phyloP scores from a whole-genome alignment of 1,140 invertebrate species.

The Diplogasteroides magnus region DNA sequence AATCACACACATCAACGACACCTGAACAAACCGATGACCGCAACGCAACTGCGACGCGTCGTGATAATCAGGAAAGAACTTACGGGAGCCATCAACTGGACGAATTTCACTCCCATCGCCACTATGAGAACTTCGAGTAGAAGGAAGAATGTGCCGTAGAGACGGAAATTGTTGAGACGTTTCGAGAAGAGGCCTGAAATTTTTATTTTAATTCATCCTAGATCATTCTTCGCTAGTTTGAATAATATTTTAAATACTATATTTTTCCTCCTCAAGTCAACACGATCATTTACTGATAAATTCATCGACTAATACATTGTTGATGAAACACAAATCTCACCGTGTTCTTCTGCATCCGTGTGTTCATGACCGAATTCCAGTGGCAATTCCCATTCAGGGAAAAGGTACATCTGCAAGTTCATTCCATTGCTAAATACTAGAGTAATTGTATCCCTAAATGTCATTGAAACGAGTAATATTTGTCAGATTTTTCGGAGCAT shows the following conservation, averaged over 20 bases:
- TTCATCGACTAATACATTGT: no score
- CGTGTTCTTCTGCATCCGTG: not conserved
- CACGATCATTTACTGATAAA: no score
- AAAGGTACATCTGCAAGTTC: not conserved
- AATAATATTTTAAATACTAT: no score
- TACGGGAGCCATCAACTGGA: constrained; percentile 51
- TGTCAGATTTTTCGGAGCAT: no score
- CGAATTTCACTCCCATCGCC: constrained; percentile 53
- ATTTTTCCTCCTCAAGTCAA: no score
- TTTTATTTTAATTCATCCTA: no score
- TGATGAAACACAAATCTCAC: not conserved
- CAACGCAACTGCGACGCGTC: not conserved
- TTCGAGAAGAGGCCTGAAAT: constrained; percentile 40
- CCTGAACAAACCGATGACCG: constrained; percentile 9
- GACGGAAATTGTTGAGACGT: constrained; percentile 51
- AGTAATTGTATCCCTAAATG: no score
- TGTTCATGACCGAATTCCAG: not conserved
- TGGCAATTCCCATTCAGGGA: not conserved
- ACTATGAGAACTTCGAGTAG: constrained; percentile 51
- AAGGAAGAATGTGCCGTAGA: constrained; percentile 50
- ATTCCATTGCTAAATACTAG: no score
- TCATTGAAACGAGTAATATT: no score
- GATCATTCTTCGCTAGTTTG: no score
- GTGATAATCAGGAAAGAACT: not conserved
- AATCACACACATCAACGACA: constrained; percentile 51